These are phyloP conservation scores for Ceratina australensis DNA, from an alignment of 1,140 invertebrate species.

Conservation along the genomic window DNA sequence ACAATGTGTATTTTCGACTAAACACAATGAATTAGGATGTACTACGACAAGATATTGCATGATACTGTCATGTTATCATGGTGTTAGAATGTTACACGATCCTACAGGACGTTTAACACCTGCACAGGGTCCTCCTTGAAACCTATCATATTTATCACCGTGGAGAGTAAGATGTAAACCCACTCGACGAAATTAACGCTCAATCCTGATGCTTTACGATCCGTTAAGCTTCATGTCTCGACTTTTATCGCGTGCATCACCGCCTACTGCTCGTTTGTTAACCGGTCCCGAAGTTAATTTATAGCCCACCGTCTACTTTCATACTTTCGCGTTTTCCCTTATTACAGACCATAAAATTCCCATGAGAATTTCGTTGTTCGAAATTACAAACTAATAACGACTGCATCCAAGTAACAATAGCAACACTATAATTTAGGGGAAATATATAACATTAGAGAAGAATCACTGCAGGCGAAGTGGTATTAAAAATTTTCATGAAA, in stretches of 20 bases:
- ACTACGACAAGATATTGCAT: too few species aligned
- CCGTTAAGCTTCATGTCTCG: neutral
- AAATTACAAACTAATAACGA: too few species aligned
- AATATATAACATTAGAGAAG: too few species aligned
- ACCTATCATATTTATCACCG: neutral
- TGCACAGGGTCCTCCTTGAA: too few species aligned
- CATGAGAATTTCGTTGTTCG: neutral
- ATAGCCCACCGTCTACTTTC: neutral
- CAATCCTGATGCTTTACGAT: conserved; percentile 11
- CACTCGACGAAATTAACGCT: neutral
- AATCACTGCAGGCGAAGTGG: too few species aligned
- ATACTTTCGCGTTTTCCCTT: neutral
- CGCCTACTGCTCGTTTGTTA: neutral
- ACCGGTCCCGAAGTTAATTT: conserved; percentile 13
- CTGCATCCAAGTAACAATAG: too few species aligned
- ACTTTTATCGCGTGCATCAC: conserved; percentile 7
- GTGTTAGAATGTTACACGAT: neutral
- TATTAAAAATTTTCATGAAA: too few species aligned
- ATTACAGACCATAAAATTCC: neutral
- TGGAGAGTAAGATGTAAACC: neutral
- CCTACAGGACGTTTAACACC: neutral
- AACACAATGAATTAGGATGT: too few species aligned
- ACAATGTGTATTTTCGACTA: too few species aligned
- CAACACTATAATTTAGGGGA: too few species aligned
- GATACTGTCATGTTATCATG: too few species aligned